Base-by-base conservation (phyloP, 2,888 invertebrate genomes). In the Papilio gigon region DNA sequence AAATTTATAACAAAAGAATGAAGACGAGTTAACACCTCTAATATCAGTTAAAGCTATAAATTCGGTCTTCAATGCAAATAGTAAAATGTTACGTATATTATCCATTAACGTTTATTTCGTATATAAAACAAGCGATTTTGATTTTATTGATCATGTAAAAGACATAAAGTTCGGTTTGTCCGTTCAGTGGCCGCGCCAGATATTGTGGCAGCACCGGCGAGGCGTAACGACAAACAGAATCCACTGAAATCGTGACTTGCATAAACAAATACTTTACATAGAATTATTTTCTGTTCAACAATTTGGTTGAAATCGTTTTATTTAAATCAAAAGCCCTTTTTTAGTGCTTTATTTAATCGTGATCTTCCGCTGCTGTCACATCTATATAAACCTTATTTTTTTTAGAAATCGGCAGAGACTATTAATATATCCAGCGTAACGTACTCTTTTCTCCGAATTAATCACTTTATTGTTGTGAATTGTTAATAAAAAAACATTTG, bases 141-240 rank as follows among this genome's bases (percentile, higher is more conserved):
- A 62, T 47, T 63, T 63, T 50, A 50, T 63, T 50, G 47, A 53
- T 53, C 64, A 64, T 64, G 64, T 64, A 64, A 37, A 37, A 33
- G 37, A 25, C 35, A 64, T 64, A 64, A 53, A 63, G 35, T 64
- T 64, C 25, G 25, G 37, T 64, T 64, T 64, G 64, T 37, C 64
- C 50, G 50, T 35, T 63, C 37, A 35, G 50, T 37, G 35, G 22
- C 6, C 37, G 47, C 22, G 47, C 25, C 53, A 50, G 53, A 64
- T 64, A 53, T 64, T 64, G 30, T 64, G 35, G 53, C 22, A 22
- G 64, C 53, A 53, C 53, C 50, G 12, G 22, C 5, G 40, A 17
- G 20, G 33, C 53, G 14, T 64, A 64, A 64, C 64, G 64, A 64
- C 64, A 64, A 64, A 37, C 64, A 35, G 53, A 64, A 64, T 63